Evolutionary conservation across 2,113 vertebrate genomes (phyloP).

Genomic region (Rhinoderma darwinii): DNA sequence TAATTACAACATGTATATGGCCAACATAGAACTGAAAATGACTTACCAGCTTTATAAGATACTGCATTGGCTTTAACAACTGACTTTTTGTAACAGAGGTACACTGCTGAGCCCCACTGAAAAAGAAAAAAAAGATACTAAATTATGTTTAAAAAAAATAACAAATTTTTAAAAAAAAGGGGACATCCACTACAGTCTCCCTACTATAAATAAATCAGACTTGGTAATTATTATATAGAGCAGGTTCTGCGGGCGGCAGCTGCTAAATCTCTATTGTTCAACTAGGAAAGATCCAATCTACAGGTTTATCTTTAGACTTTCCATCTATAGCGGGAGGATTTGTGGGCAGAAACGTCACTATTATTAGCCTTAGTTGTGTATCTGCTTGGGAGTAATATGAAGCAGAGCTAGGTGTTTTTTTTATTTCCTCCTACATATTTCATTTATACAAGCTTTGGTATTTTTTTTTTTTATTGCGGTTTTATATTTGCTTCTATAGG

Average conservation of each 20-base stretch:
- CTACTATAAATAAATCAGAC: neutral
- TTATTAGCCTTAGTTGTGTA: neutral
- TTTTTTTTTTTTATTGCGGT: no score
- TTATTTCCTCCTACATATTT: no score
- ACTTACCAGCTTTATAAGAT: conserved; percentile 97
- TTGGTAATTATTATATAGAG: neutral
- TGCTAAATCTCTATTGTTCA: neutral
- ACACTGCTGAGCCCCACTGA: conserved; percentile 96
- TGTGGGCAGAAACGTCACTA: neutral
- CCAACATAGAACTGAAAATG: neutral
- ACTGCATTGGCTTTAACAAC: conserved; percentile 96
- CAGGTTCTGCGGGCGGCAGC: neutral
- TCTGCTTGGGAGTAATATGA: neutral
- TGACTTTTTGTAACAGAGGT: conserved; percentile 98
- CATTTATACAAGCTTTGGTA: no score
- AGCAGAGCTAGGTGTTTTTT: neutral
- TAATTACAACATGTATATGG: neutral
- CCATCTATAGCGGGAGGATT: neutral
- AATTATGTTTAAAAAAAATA: neutral
- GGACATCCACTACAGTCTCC: neutral
- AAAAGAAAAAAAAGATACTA: conserved; percentile 60
- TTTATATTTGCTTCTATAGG: no score
- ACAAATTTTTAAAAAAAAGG: no score
- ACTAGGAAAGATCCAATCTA: neutral
- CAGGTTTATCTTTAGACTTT: neutral